These are phyloP conservation scores for Rhagonycha lutea DNA, from an alignment of 2,888 invertebrate genomes.

Conservation along the genomic window DNA sequence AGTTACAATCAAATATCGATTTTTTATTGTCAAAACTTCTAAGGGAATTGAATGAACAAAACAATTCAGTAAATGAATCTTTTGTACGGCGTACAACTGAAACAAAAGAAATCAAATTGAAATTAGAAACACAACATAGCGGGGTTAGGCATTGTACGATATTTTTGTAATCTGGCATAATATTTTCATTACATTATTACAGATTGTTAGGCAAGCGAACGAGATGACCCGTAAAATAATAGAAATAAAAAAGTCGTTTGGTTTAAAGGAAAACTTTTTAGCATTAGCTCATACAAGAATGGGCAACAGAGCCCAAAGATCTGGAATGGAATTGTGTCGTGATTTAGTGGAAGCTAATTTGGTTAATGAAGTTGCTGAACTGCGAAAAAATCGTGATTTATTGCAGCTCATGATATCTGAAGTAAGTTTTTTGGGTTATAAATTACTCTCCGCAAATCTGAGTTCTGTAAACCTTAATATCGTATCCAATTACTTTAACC, in stretches of 20 bases:
- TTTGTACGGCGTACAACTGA: conserved; percentile 78
- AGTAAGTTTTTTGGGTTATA: conserved; percentile 4
- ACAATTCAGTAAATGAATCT: conserved; percentile 74
- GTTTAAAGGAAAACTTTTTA: conserved; percentile 80
- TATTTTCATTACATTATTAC: neutral
- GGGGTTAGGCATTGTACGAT: conserved; percentile 61
- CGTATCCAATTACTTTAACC: neutral
- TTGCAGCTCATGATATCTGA: conserved; percentile 55
- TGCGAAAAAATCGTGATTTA: conserved; percentile 69
- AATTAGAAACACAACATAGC: conserved; percentile 82
- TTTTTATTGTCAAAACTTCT: conserved; percentile 79
- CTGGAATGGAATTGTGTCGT: conserved; percentile 79
- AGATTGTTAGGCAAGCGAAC: conserved; percentile 67
- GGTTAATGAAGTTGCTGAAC: conserved; percentile 71
- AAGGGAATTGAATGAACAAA: conserved; percentile 78
- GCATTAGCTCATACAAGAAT: conserved; percentile 84
- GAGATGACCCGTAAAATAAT: conserved; percentile 81
- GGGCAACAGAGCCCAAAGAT: conserved; percentile 77
- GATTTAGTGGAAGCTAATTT: conserved; percentile 80
- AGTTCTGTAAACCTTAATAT: neutral
- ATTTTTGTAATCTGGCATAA: neutral
- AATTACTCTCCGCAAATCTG: neutral
- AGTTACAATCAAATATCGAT: conserved; percentile 78
- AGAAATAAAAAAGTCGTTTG: conserved; percentile 74
- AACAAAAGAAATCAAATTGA: conserved; percentile 76